Evolutionary conservation across 2,888 invertebrate genomes (phyloP).

Genomic region (Drosophila monieri): DNA sequence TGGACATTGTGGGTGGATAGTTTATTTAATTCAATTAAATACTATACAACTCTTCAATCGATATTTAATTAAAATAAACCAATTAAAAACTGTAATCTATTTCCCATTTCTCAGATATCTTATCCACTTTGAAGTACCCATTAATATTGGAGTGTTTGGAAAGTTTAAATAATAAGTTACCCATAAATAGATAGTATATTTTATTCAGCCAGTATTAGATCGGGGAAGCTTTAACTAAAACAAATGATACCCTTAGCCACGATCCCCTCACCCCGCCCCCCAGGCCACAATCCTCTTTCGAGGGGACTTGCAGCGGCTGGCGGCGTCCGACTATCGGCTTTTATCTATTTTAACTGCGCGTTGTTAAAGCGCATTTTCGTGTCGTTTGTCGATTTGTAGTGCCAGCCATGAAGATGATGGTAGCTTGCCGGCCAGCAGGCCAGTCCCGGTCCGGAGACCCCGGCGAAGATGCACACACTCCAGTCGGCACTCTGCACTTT

Average conservation of each 20-base stretch:
- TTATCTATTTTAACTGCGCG: constrained; percentile 81
- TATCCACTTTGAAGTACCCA: neutral
- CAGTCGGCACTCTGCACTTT: constrained; percentile 45
- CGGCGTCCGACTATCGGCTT: constrained; percentile 74
- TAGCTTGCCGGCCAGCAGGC: constrained; percentile 38
- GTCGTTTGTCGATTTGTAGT: constrained; percentile 82
- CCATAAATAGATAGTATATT: constrained; percentile 35
- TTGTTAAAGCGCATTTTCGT: constrained; percentile 83
- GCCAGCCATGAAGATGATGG: constrained; percentile 59
- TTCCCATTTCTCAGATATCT: neutral
- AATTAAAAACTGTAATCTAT: neutral
- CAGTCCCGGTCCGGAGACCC: neutral
- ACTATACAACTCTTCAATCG: neutral
- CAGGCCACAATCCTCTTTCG: neutral
- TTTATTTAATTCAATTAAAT: neutral
- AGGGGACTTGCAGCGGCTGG: constrained; percentile 38
- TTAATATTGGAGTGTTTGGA: constrained; percentile 6
- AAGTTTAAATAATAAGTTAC: constrained; percentile 11
- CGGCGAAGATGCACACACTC: constrained; percentile 41
- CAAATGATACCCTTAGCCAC: constrained; percentile 19
- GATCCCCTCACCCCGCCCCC: constrained; percentile 7
- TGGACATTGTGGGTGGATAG: neutral
- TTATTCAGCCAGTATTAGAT: constrained; percentile 24
- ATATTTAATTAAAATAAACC: neutral
- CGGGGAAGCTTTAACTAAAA: constrained; percentile 22